phyloP scores from a whole-genome alignment of 2,888 invertebrate genomes.

The Xestia ashworthii region DNA sequence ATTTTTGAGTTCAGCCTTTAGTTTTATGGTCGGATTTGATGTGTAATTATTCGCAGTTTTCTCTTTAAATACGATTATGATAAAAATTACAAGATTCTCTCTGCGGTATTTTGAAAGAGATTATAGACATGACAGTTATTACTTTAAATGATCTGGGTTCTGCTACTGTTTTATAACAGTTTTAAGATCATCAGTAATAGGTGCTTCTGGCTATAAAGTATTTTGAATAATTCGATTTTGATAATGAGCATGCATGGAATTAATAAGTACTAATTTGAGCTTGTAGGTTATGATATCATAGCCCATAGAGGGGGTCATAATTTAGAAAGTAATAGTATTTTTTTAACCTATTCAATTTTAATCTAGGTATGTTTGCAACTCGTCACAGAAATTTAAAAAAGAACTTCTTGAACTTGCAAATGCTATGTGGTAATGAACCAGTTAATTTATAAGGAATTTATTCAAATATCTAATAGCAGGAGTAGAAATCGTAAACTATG shows the following conservation, averaged over 20 bases:
- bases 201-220: conserved; percentile 23
- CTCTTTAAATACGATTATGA: conserved; percentile 30
- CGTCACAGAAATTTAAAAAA: not conserved
- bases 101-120: conserved; percentile 5
- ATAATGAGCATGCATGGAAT: not conserved
- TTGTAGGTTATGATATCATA: not conserved
- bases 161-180: conserved; percentile 44
- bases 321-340: not conserved
- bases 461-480: conserved; percentile 11
- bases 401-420: conserved; percentile 8
- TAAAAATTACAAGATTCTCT: conserved; percentile 24
- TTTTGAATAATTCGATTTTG: conserved; percentile 24
- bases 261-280: not conserved
- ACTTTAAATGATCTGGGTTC: conserved; percentile 2
- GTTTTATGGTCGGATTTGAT: conserved; percentile 40
- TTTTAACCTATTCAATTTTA: not conserved
- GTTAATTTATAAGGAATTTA: conserved; percentile 19
- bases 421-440: not conserved
- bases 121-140: conserved; percentile 36
- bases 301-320: not conserved
- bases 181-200: conserved; percentile 23
- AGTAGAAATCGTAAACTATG: conserved; percentile 35
- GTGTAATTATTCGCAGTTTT: conserved; percentile 59
- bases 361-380: not conserved
- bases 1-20: conserved; percentile 39